Conservation (phyloP, 2,113 vertebrate genomes). For the Rhinogobius similis region DNA sequence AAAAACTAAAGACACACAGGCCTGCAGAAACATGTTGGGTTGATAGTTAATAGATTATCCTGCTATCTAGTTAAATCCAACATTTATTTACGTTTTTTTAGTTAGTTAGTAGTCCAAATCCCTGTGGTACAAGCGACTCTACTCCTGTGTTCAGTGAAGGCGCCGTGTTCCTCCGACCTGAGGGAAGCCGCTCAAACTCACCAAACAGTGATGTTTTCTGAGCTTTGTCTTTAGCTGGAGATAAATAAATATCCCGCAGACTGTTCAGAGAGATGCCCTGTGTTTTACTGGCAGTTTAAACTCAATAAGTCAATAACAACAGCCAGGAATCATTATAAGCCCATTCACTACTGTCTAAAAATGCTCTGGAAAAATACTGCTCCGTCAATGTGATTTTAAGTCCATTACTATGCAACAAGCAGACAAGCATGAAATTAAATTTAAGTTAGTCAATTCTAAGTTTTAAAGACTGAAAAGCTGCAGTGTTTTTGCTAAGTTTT, state of each 20-base stretch:
- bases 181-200: no score
- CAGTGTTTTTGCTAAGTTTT: background rate
- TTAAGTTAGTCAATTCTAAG: background rate
- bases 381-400: background rate
- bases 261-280: background rate
- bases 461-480: no score
- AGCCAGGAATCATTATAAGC: background rate
- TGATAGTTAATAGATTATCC: no score
- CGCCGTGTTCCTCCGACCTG: no score
- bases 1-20: no score
- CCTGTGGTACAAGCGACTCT: no score
- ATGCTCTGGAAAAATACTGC: background rate
- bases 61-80: no score
- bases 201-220: background rate
- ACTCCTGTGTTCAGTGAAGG: no score
- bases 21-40: no score
- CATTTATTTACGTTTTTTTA: no score
- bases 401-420: background rate
- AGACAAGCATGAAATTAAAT: background rate
- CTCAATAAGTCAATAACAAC: background rate
- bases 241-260: background rate
- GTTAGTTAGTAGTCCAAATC: no score
- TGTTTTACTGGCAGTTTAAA: background rate
- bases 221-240: background rate
- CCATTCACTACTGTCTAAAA: constrained; percentile 7